Percentiles rank a stretch among this genome's conserved stretches.
Evolutionary conservation across 2,113 vertebrate genomes (phyloP).

Genomic region (Uria aalge): DNA sequence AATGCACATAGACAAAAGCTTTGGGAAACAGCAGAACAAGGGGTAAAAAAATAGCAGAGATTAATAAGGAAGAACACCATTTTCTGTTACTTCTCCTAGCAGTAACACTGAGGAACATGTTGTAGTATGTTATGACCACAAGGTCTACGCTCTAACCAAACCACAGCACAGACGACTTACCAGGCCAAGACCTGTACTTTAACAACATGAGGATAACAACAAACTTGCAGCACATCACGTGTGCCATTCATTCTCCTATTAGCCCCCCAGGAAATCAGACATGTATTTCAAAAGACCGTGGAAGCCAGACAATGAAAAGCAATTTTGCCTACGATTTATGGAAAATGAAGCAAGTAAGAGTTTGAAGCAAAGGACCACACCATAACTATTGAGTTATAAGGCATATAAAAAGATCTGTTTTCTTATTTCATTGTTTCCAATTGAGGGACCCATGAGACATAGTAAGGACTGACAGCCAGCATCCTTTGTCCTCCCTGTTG

Average conservation of each 20-base stretch:
- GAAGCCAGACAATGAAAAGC: background rate
- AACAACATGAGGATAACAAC: background rate
- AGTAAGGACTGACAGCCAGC: background rate
- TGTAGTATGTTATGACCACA: background rate
- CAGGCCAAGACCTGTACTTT: background rate
- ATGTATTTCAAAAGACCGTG: background rate
- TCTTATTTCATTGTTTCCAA: background rate
- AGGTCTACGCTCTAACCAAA: background rate
- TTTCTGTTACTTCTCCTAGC: background rate
- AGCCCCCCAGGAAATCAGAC: background rate
- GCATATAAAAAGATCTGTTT: background rate
- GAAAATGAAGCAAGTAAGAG: background rate
- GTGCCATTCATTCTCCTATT: no score
- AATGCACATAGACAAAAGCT: background rate
- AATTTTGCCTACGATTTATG: background rate
- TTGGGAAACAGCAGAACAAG: background rate
- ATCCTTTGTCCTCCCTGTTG: background rate
- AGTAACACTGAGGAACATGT: background rate
- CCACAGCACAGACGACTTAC: background rate
- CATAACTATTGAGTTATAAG: background rate
- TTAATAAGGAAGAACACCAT: background rate
- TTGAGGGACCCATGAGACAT: background rate
- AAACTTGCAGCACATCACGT: background rate
- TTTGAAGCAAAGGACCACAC: background rate
- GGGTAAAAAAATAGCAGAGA: background rate